phyloP scores from a whole-genome alignment of 2,797 vertebrate species.

The Natrix natrix region DNA sequence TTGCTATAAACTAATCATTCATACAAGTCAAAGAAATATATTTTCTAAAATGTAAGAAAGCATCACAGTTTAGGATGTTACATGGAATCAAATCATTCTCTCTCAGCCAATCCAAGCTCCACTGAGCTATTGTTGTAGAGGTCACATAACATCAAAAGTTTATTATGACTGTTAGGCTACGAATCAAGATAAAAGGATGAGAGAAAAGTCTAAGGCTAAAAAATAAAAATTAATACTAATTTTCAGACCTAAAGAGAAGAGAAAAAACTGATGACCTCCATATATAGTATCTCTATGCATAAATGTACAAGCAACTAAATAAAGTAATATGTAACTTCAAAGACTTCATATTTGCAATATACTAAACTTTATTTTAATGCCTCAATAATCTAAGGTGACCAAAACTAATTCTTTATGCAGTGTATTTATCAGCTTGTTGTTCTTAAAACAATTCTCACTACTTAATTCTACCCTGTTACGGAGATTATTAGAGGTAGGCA shows the following conservation, averaged over 20 bases:
- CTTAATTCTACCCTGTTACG: not conserved
- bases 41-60: not conserved
- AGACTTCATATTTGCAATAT: not conserved
- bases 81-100: not conserved
- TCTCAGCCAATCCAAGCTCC: not conserved
- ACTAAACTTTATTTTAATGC: not conserved
- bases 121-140: not conserved
- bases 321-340: not conserved
- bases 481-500: not conserved
- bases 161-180: not conserved
- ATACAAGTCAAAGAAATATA: not conserved
- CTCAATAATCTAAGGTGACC: not conserved
- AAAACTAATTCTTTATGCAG: not conserved
- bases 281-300: not conserved
- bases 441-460: not conserved
- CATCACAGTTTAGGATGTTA: not conserved
- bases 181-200: not conserved
- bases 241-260: not conserved
- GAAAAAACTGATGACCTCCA: not conserved
- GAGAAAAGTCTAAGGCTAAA: not conserved
- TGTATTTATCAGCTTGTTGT: not conserved
- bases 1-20: not conserved
- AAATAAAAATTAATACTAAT: not conserved
- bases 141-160: not conserved
- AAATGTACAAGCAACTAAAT: not conserved